Base-by-base conservation (phyloP, 2,113 vertebrate species). In the Xenus cinereus region DNA sequence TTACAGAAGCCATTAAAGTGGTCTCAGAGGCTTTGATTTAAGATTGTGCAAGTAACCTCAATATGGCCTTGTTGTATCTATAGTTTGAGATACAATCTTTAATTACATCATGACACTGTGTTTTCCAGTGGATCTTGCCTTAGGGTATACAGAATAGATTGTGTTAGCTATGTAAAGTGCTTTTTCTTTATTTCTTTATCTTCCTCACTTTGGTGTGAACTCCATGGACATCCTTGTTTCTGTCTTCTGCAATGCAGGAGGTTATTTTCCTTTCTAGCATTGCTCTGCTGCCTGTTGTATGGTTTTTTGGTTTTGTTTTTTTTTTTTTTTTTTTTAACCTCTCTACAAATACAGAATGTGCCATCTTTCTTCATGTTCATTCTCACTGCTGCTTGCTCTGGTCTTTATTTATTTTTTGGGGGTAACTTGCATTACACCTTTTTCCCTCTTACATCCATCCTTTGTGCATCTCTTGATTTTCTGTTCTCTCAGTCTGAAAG, bases 11-110 rank as follows among this genome's bases (percentile, higher is more conserved):
- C 53, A 60, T 89, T 94, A 85, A 63, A 77, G 50, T 67, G 39
- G 50, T 86, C 56, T 73, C 22, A 51, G 68, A 41, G 20, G 41
- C 84, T 95, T 89, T 86, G 81, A 79, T 96, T 94, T 97, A 81
- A 84, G 91, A 82, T 57, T 56, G 51, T 8, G 12, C 46, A 64
- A 64, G 51, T 84, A 92, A 84, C 86, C 46, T 92, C 81, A 15
- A 1, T 39, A 22, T 1, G 2, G 64, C 26, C 3, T 4, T 54
- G 18, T 48, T 82, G 54, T 28, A 22, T 4, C 24, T 75, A 12
- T 22, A 43, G 41, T 14, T 84, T 73, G 56, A 77, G 83, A 81
- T 90, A 92, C 14, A 46, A 50, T 95, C 91, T 95, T 93, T 94
- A 92, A 95, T 93, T 93, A 87, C 23, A 27, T 27, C 56, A 54